phyloP scores from a whole-genome alignment of 1,140 invertebrate species.

The Brachionus manjavacas region DNA sequence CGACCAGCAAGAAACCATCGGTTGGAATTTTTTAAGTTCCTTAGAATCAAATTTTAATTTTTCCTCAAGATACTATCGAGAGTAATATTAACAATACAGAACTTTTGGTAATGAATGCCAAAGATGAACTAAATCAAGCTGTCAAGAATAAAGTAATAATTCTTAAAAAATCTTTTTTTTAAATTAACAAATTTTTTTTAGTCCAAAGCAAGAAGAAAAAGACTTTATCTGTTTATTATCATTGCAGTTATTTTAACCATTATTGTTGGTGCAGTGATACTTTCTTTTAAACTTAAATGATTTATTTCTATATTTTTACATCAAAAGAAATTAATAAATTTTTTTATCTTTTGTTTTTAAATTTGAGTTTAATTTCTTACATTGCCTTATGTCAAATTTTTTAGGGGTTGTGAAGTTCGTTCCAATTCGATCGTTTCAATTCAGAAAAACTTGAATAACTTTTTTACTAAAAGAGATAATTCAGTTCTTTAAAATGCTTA shows the following conservation, averaged over 20 bases:
- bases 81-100: slow-evolving; percentile 34
- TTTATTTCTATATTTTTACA: neutral
- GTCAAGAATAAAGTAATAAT: neutral
- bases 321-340: neutral
- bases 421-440: no score
- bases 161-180: neutral
- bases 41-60: neutral
- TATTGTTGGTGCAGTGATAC: neutral
- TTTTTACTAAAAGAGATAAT: no score
- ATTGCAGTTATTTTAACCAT: neutral
- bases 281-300: neutral
- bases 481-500: no score
- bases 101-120: neutral
- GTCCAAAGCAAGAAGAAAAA: slow-evolving; percentile 35
- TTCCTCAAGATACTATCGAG: slow-evolving; percentile 21
- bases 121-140: neutral
- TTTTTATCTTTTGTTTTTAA: neutral
- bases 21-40: neutral
- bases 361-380: neutral
- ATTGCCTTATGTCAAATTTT: no score
- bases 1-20: slow-evolving; percentile 33
- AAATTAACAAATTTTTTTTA: neutral
- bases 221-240: neutral
- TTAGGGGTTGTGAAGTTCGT: no score
- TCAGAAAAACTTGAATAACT: no score